Evolutionary conservation across 2,888 invertebrate genomes (phyloP).

Genomic region (Tanytarsus gracilentus): DNA sequence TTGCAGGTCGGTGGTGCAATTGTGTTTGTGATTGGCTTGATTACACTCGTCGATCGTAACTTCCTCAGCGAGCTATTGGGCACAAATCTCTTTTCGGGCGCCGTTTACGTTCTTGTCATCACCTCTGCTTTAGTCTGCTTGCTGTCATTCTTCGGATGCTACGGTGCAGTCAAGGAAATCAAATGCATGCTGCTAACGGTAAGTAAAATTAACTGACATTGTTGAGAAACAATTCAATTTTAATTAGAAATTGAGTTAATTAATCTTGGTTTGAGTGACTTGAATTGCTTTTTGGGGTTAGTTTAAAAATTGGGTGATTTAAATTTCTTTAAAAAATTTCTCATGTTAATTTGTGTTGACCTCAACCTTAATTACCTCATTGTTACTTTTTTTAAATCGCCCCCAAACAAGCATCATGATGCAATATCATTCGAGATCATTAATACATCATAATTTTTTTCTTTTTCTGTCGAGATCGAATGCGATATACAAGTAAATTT

Average conservation of each 20-base stretch:
- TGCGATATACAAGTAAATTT: neutral
- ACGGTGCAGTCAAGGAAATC: slow-evolving; percentile 89
- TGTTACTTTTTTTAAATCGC: no score
- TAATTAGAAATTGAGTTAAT: no score
- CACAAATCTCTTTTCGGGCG: slow-evolving; percentile 77
- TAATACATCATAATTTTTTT: no score
- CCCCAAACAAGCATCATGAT: no score
- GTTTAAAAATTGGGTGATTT: no score
- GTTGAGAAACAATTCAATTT: no score
- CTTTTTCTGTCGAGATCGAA: neutral
- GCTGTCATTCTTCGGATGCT: slow-evolving; percentile 82
- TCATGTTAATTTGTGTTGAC: no score
- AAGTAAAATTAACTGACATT: slow-evolving; percentile 40
- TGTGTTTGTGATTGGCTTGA: slow-evolving; percentile 70
- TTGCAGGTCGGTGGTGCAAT: slow-evolving; percentile 65
- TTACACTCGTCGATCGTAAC: slow-evolving; percentile 75
- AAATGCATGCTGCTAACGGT: slow-evolving; percentile 89
- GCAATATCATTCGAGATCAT: no score
- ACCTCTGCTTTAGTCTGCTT: slow-evolving; percentile 73
- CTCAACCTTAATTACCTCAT: no score
- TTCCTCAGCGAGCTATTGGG: slow-evolving; percentile 78
- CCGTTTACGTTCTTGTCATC: slow-evolving; percentile 73
- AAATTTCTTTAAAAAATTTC: no score
- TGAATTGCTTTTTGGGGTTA: no score
- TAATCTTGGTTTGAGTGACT: no score